Evolutionary conservation across 2,113 vertebrate species (phyloP).

Genomic region (Circaetus cinerascens): DNA sequence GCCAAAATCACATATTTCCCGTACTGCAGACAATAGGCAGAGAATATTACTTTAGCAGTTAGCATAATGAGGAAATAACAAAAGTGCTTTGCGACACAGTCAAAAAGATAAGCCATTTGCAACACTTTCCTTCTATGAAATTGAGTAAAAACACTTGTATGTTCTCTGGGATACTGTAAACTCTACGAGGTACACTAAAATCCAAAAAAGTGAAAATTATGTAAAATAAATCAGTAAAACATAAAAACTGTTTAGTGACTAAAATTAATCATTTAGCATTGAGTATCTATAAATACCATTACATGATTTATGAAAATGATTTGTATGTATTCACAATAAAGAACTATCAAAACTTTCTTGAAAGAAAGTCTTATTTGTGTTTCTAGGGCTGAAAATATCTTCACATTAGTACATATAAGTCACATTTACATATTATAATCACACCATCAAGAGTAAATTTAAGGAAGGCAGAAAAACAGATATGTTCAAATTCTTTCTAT

Average conservation of each 20-base stretch:
- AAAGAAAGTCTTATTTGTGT: background rate
- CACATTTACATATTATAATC: slow-evolving; percentile 10
- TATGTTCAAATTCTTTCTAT: background rate
- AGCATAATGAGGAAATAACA: slow-evolving; percentile 19
- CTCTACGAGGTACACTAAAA: background rate
- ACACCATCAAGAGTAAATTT: background rate
- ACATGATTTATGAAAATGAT: background rate
- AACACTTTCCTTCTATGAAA: background rate
- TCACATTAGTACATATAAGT: background rate
- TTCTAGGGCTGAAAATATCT: slow-evolving; percentile 16
- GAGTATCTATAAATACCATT: background rate
- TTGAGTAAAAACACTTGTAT: background rate
- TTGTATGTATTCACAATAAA: background rate
- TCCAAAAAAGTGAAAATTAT: background rate
- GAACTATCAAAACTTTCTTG: background rate
- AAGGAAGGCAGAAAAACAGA: slow-evolving; percentile 2
- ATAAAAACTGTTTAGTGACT: background rate
- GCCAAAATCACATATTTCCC: background rate
- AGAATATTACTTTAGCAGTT: slow-evolving; percentile 10
- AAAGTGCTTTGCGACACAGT: background rate
- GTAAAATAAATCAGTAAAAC: background rate
- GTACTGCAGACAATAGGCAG: slow-evolving; percentile 14
- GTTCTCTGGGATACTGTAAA: background rate
- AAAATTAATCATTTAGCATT: background rate
- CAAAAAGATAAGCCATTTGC: background rate